Evolutionary conservation across 2,888 invertebrate genomes (phyloP).

Genomic region (Agrenia bidenticulata): DNA sequence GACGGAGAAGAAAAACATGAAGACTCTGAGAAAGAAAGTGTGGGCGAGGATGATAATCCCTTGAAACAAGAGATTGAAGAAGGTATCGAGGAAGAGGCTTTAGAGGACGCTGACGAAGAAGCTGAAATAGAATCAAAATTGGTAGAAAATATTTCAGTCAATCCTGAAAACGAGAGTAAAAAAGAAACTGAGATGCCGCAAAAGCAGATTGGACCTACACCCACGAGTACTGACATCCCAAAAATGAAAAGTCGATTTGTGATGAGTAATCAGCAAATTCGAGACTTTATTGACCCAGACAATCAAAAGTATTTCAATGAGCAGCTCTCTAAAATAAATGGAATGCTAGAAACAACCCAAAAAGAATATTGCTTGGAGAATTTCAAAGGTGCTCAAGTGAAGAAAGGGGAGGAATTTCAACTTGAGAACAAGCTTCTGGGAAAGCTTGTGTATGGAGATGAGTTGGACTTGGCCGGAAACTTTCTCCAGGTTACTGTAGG

Average conservation of each 20-base stretch:
- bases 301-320: slow-evolving; percentile 4
- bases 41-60: background rate
- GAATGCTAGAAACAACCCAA: slow-evolving; percentile 10
- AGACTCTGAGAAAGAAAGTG: slow-evolving; percentile 15
- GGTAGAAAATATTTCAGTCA: background rate
- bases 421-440: background rate
- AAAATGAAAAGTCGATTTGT: slow-evolving; percentile 1
- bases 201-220: too few species aligned
- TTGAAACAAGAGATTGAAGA: background rate
- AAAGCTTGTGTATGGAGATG: slow-evolving; percentile 21
- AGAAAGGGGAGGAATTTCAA: background rate
- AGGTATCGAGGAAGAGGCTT: background rate
- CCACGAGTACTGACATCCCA: background rate
- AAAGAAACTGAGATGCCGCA: background rate
- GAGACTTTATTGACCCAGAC: slow-evolving; percentile 13
- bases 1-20: slow-evolving; percentile 15
- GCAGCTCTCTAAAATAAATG: background rate
- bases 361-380: slow-evolving; percentile 2
- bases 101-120: background rate
- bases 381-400: too few species aligned
- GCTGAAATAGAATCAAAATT: too few species aligned
- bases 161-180: background rate
- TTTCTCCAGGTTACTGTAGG: slow-evolving; percentile 34
- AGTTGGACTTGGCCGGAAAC: slow-evolving; percentile 34
- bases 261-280: slow-evolving; percentile 16